A percentile compares a stretch with the other conserved stretches of the same genome.
phyloP scores from a whole-genome alignment of 2,113 vertebrate genomes.

The Nettapus auritus region DNA sequence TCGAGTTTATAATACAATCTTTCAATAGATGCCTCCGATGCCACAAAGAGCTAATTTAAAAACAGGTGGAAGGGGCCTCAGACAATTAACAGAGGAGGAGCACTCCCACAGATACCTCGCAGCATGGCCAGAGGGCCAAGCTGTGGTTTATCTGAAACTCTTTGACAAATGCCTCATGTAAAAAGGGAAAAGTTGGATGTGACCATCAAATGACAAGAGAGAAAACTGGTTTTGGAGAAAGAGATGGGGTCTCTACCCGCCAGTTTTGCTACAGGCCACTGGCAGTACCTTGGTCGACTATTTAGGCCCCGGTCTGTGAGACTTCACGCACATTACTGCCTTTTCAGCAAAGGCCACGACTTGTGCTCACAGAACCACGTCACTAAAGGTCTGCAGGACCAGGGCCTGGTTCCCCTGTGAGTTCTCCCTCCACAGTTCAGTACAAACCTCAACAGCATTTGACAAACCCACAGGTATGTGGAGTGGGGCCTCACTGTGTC shows the following conservation, averaged over 20 bases:
- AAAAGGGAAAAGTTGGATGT: neutral
- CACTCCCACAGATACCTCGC: neutral
- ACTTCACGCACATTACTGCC: neutral
- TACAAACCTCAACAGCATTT: neutral
- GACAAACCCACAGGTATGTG: neutral
- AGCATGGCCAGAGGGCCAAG: neutral
- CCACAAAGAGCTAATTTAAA: conserved; percentile 38
- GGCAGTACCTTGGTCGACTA: neutral
- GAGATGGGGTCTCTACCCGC: neutral
- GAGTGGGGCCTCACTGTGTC: neutral
- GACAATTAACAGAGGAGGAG: neutral
- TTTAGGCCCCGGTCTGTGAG: neutral
- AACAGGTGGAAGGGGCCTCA: conserved; percentile 13
- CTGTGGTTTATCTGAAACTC: neutral
- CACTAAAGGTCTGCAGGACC: neutral
- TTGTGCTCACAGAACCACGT: neutral
- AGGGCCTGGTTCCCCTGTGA: neutral
- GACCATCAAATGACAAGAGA: neutral
- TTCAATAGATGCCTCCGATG: neutral
- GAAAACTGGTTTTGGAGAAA: neutral
- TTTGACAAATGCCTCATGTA: neutral
- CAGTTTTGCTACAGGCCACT: neutral
- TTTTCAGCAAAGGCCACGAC: neutral
- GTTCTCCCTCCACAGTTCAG: neutral
- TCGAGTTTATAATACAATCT: conserved; percentile 7